Evolutionary conservation across 2,113 vertebrate genomes (phyloP).

Genomic region (Gavia stellata): DNA sequence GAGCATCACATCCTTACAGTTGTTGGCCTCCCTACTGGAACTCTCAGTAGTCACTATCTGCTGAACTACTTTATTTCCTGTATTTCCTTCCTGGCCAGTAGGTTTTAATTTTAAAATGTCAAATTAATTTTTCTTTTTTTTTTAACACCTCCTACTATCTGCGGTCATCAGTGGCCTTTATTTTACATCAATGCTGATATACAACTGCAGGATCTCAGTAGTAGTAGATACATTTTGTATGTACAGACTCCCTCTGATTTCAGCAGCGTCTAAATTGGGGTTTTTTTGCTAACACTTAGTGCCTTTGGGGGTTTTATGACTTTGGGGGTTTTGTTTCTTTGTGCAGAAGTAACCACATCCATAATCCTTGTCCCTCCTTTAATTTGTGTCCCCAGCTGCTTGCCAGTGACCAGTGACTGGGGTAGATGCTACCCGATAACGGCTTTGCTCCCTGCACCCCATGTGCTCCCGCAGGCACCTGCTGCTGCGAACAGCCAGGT

Average conservation of each 20-base stretch:
- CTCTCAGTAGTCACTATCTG: too few relatives aligned
- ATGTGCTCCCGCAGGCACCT: not conserved
- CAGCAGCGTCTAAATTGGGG: rapidly evolving
- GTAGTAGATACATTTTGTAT: rapidly evolving
- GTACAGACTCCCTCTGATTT: too few relatives aligned
- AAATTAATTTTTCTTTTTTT: not conserved
- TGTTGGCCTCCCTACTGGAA: not conserved
- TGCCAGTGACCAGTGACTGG: rapidly evolving
- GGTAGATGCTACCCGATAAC: rapidly evolving
- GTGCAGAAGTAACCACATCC: not conserved
- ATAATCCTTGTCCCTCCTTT: rapidly evolving
- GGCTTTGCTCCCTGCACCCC: too few relatives aligned
- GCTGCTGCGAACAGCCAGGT: rapidly evolving
- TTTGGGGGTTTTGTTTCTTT: not conserved
- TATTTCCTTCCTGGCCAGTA: not conserved
- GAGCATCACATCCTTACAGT: too few relatives aligned
- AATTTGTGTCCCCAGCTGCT: not conserved
- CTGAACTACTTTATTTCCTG: not conserved
- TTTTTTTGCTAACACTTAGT: not conserved
- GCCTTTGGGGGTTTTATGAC: not conserved
- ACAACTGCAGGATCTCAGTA: rapidly evolving
- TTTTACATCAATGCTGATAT: not conserved
- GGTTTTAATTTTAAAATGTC: not conserved
- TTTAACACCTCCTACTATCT: rapidly evolving
- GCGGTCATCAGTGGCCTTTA: not conserved